Evolutionary conservation across 2,113 vertebrate genomes (phyloP).

Genomic region (Saimiri boliviensis): DNA sequence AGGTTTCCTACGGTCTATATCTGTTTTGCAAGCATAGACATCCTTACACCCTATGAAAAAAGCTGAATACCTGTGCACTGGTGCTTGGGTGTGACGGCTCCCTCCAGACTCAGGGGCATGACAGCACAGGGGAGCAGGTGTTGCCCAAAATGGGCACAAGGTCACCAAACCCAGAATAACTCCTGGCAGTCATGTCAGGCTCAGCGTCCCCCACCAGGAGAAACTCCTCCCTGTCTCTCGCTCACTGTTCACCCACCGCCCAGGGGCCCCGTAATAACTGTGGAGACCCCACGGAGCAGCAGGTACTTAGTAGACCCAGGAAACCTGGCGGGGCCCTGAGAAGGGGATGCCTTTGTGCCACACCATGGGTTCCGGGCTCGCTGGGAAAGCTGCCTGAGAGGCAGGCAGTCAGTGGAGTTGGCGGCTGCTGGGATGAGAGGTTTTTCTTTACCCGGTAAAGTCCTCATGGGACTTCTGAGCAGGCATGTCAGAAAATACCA

Average conservation of each 20-base stretch:
- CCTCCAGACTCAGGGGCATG: background rate
- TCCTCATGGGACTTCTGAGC: background rate
- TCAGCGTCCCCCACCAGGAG: no score
- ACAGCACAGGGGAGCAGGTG: background rate
- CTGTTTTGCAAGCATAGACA: no score
- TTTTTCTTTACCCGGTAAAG: background rate
- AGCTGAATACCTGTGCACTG: no score
- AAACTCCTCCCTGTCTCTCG: rapidly evolving
- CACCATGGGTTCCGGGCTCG: background rate
- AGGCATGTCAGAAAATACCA: no score
- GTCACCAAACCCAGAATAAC: no score
- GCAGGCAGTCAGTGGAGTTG: rapidly evolving
- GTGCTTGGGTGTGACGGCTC: rapidly evolving
- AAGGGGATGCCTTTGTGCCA: background rate
- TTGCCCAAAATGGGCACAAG: background rate
- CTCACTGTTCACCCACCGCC: background rate
- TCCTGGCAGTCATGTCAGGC: no score
- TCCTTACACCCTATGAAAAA: no score
- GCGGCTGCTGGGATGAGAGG: rapidly evolving
- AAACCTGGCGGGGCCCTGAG: background rate
- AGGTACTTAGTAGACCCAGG: rapidly evolving
- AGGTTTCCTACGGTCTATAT: background rate
- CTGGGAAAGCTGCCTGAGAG: background rate
- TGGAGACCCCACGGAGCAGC: no score
- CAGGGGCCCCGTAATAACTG: rapidly evolving